Base-by-base conservation (phyloP, 1,140 invertebrate genomes). In the Monomorium pharaonis region DNA sequence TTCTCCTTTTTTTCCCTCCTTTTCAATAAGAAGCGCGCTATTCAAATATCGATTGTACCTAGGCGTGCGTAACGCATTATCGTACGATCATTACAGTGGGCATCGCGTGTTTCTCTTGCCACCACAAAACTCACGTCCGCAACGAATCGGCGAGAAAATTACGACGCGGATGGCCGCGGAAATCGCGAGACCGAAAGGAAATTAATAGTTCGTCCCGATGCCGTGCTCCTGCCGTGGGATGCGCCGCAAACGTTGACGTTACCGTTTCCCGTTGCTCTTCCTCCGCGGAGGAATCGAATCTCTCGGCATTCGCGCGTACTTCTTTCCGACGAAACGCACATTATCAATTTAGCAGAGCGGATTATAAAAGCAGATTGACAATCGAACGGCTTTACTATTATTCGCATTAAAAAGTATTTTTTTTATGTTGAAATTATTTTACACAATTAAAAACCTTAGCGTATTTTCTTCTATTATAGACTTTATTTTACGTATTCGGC, bases 191-290 rank as follows among this genome's bases (percentile, higher is more conserved):
- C 86, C 86, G 81, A 90, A 90, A 90, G 89, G 89, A 90, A 92
- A 92, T 92, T 91, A 92, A 92, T 92, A 91, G 91, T 87, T 92
- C 86, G 90, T 92, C 91, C 89, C 87, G 91, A 91, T 90, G 85
- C 86, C 84, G 72, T 75, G 62, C 85, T 88, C 21, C 74, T 77
- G 90, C 91, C 91, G 90, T 90, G 89, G 75, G 86, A 67, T 74
- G 70, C 65, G 92, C 89, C 90, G 89, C 91, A 92, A 91, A 90
- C 87, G 85, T 91, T 90, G 84, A 91, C 51, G 65, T 72, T 81
- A 72, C 88, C 75, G 56, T 62, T 70, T 47, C 63, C 18, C 75
- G 69, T 72, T 56, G 62, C 58, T 44, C 58, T 78, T 51, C 44
- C 51, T 27, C n/a, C 12, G 12, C 87, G 10, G 18, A 67, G 70